A percentile compares a stretch with the other conserved stretches of the same genome.
These are phyloP conservation scores for Bhutanitis thaidina DNA, from an alignment of 2,888 invertebrate species.

Conservation along the genomic window DNA sequence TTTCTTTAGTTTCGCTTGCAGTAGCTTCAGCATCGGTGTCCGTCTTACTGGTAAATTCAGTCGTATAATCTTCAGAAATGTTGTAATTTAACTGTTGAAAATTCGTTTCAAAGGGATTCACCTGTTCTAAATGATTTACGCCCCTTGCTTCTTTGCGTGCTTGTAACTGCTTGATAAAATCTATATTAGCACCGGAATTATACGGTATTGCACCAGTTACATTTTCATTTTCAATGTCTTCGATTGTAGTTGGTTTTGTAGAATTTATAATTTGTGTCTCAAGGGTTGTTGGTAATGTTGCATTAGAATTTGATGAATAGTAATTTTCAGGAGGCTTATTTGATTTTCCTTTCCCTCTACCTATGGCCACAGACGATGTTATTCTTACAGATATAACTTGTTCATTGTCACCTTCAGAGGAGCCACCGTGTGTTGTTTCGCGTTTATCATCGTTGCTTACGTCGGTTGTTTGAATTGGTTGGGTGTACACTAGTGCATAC, in stretches of 20 bases:
- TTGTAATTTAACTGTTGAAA: slow-evolving; percentile 61
- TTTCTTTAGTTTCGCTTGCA: slow-evolving; percentile 37
- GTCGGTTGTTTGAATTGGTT: slow-evolving; percentile 39
- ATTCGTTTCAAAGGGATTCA: slow-evolving; percentile 66
- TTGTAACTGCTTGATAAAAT: slow-evolving; percentile 68
- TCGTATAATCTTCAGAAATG: slow-evolving; percentile 49
- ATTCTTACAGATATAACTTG: slow-evolving; percentile 78
- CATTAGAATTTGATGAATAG: slow-evolving; percentile 17
- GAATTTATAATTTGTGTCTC: slow-evolving; percentile 26
- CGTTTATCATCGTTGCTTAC: slow-evolving; percentile 31
- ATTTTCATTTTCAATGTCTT: slow-evolving; percentile 42
- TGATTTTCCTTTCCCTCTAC: slow-evolving; percentile 58
- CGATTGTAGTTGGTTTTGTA: slow-evolving; percentile 42
- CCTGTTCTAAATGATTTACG: slow-evolving; percentile 40
- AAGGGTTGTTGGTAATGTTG: slow-evolving; percentile 21
- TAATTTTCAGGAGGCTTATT: slow-evolving; percentile 26
- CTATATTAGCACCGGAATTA: slow-evolving; percentile 70
- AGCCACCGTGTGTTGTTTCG: slow-evolving; percentile 36
- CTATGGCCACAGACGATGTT: slow-evolving; percentile 81
- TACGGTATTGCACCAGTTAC: slow-evolving; percentile 58
- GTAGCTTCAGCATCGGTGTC: slow-evolving; percentile 31
- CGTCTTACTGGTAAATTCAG: slow-evolving; percentile 50
- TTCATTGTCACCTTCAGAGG: slow-evolving; percentile 47
- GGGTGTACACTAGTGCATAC: slow-evolving; percentile 44
- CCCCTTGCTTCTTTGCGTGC: slow-evolving; percentile 61